Evolutionary conservation across 2,888 invertebrate species (phyloP).

Genomic region (Amiota mariae): DNA sequence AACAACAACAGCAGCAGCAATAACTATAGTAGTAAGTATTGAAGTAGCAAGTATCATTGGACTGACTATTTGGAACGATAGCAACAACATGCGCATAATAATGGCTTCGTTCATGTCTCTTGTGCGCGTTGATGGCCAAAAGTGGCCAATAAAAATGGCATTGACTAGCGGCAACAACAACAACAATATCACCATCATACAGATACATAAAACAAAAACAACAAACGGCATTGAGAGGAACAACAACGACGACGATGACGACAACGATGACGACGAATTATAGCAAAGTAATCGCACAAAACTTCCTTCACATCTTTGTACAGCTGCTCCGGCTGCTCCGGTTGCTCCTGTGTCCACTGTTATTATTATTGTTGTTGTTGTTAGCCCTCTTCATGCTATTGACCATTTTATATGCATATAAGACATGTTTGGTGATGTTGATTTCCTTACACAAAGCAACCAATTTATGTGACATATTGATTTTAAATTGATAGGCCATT

Average conservation of each 20-base stretch:
- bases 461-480: constrained; percentile 75
- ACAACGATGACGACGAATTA: constrained; percentile 55
- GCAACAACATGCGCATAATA: constrained; percentile 65
- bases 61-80: constrained; percentile 12
- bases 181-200: constrained; percentile 36
- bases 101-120: constrained; percentile 65
- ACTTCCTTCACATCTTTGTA: not conserved
- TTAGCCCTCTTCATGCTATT: not conserved
- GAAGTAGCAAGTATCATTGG: constrained; percentile 43
- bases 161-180: constrained; percentile 33
- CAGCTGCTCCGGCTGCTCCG: constrained; percentile 42
- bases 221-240: constrained; percentile 35
- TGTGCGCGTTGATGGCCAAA: constrained; percentile 61
- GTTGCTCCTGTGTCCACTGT: constrained; percentile 29
- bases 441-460: constrained; percentile 70
- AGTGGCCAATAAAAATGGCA: constrained; percentile 66
- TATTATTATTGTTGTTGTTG: constrained; percentile 51
- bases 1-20: constrained; percentile 34
- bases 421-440: constrained; percentile 45
- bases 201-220: constrained; percentile 36
- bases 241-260: too few species aligned
- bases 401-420: constrained; percentile 36
- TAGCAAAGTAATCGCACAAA: constrained; percentile 65
- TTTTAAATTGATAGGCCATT: constrained; percentile 74
- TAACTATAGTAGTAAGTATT: constrained; percentile 55